Evolutionary conservation across 2,797 vertebrate species (phyloP), one percentile per base, ranked within the genome.

Genomic region (Tauraco hartlaubi): DNA sequence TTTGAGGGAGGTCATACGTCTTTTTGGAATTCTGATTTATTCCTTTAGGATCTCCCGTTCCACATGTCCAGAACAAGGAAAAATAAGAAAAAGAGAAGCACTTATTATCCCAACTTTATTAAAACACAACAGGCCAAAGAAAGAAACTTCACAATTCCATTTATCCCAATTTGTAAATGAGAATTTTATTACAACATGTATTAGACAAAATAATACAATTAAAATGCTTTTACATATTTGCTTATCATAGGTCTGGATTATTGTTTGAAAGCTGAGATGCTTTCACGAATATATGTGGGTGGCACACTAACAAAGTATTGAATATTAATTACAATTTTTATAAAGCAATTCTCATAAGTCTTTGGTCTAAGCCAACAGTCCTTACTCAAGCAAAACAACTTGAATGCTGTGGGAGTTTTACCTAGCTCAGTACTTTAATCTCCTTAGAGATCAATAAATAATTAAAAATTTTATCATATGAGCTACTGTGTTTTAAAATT

Each of bases 381-480:
- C 52, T 87, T 94, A 90, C 62, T 92, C 51, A 94, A 78, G 86
- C 89, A 96, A 96, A 95, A 87, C 81, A 94, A 67, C 86, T 62
- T 84, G 49, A 85, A 88, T 92, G 85, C 77, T 90, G 52, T 78
- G 81, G 68, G 81, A 96, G 25, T 84, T 96, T 79, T 93, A 95
- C 93, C 90, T 96, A 88, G 76, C 90, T 92, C 90, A 92, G 76
- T 92, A 76, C 69, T 95, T 90, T 71, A 85, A 26, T 74, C 72
- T 92, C 48, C 88, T 89, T 69, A 62, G 49, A 89, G 91, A 96
- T 93, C 51, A 94, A 96, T 95, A 94, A 93, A 96, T 92, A 95
- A 95, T 92, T 94, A 88, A 92, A 90, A 94, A 77, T n/a, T 64
- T 88, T 85, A 86, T 92, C 74, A 55, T 92, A 68, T 6, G 4